Base-by-base conservation (phyloP, 2,113 vertebrate species). In the Diphyllodes magnificus region DNA sequence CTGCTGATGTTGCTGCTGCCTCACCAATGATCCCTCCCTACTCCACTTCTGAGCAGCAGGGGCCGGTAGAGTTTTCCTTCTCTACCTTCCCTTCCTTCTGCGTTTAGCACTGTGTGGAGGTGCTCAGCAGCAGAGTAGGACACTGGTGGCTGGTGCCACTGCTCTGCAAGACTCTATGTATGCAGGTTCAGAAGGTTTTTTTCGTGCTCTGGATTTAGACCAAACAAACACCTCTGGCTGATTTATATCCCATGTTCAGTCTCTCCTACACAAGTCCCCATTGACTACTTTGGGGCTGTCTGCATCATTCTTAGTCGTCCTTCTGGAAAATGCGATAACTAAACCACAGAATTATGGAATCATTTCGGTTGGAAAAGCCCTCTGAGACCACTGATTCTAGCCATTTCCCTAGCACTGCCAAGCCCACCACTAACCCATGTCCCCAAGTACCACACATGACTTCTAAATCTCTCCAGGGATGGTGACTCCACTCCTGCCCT, bases 161-260 rank as follows among this genome's bases (percentile, higher is more conserved):
- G 4, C 49, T 49, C 53, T 49, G 7, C 10, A 42, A 70, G 42
- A 20, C 73, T 33, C 57, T 23, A 2, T 1, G 0, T 17, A 3
- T 20, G 12, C n/a, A 17, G 18, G 10, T 27, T 73, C 27, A 10
- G 54, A 22, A 85, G 47, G 12, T 11, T 50, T 39, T 71, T 54
- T 33, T 23, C 30, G 47, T 66, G 27, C n/a, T 53, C 35, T 39
- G 23, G 8, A 13, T 59, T 71, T 20, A 64, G 57, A 30, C 42
- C 42, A 64, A 53, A 61, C 71, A 71, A 88, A 4, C 3, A 47
- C 42, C 31, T 51, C 50, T 27, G 37, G 37, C 70, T 88, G n/a
- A 53, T 61, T 71, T 47, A 12, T 63, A 25, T 56, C 39, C 7
- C 23, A 56, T 5, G 1, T 39, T 69, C 61, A 35, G 16, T 42